A percentile compares a stretch with the other conserved stretches of the same genome.
Conservation (phyloP, 2,113 vertebrate genomes). For the Oenanthe melanoleuca region DNA sequence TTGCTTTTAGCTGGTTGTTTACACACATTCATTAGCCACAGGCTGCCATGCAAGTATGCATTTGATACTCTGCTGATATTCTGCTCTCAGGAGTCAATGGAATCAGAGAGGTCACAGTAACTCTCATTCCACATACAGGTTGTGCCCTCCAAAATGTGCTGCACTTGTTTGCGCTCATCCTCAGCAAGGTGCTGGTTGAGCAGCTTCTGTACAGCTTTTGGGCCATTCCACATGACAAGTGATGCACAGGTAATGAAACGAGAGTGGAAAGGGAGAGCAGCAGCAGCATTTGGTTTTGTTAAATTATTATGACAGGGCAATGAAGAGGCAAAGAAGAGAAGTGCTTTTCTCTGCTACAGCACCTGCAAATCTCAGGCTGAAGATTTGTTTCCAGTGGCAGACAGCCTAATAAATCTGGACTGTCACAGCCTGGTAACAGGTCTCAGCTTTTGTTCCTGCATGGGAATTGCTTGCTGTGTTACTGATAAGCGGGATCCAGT, state of each 20-base stretch:
- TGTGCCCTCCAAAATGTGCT: neutral
- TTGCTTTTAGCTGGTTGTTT: neutral
- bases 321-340: neutral
- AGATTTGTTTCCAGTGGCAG: conserved; percentile 24
- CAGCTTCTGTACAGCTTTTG: neutral
- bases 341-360: neutral
- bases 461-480: neutral
- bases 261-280: neutral
- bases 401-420: conserved; percentile 42
- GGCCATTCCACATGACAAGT: neutral
- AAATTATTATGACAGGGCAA: neutral
- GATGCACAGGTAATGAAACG: neutral
- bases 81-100: rapidly evolving
- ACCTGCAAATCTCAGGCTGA: conserved; percentile 29
- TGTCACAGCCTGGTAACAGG: neutral
- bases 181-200: neutral
- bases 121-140: neutral
- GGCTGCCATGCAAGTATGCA: neutral
- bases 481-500: conserved; percentile 31
- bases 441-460: conserved; percentile 9
- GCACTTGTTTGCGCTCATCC: neutral
- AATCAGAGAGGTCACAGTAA: neutral
- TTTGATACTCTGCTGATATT: neutral
- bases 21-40: neutral
- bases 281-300: neutral